Percentiles rank a stretch among this genome's conserved stretches.
phyloP scores from a whole-genome alignment of 2,797 vertebrate genomes.

The Falco naumanni region DNA sequence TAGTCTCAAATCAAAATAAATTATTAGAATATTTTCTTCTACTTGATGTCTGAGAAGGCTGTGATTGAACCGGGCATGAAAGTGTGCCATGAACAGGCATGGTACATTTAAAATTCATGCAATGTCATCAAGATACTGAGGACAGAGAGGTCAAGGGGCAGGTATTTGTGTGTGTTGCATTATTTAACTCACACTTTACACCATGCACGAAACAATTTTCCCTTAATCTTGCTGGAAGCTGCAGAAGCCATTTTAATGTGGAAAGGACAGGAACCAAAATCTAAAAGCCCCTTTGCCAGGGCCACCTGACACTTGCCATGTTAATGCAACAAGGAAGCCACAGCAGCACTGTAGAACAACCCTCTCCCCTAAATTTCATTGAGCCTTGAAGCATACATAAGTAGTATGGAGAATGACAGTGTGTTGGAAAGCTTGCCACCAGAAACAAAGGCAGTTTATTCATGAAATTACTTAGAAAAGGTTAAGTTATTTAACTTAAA shows the following conservation, averaged over 20 bases:
- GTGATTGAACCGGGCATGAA: not conserved
- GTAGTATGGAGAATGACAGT: not conserved
- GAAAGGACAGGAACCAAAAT: not conserved
- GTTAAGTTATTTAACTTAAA: not conserved
- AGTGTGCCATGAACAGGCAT: too few relatives aligned
- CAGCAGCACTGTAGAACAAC: not conserved
- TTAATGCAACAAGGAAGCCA: not conserved
- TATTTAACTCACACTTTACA: not conserved
- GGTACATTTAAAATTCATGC: not conserved
- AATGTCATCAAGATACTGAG: not conserved
- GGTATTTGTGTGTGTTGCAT: not conserved
- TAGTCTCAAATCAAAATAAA: not conserved
- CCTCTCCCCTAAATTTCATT: not conserved
- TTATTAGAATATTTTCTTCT: not conserved
- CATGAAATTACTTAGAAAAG: not conserved
- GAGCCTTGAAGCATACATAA: not conserved
- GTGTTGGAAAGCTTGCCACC: not conserved
- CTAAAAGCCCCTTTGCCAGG: not conserved
- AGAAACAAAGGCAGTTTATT: not conserved
- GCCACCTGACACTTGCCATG: fast-evolving
- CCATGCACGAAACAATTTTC: not conserved
- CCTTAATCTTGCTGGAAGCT: not conserved
- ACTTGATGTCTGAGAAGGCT: not conserved
- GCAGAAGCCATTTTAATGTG: not conserved
- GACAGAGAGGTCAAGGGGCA: not conserved